Base-by-base conservation (phyloP, 23 tunicate genomes). In the Aplidium turbinatum region DNA sequence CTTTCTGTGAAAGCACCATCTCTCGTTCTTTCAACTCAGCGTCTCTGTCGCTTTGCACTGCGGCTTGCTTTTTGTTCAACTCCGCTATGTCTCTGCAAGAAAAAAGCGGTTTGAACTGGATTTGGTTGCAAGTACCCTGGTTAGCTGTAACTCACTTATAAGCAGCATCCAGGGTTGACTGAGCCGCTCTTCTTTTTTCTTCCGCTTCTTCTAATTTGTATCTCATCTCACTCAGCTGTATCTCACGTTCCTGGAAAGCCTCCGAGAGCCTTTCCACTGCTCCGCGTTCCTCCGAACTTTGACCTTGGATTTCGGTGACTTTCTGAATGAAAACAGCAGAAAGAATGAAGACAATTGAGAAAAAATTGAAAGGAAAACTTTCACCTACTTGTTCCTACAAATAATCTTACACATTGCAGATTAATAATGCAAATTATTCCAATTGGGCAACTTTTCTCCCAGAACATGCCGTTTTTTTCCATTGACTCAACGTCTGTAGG, bases 121-220 rank as follows among this genome's bases (percentile, higher is more conserved):
- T n/a, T n/a, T n/a, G n/a, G n/a, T n/a, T n/a, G n/a, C n/a, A n/a
- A n/a, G n/a, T n/a, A n/a, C n/a, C n/a, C n/a, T n/a, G n/a, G n/a
- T n/a, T n/a, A n/a, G n/a, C n/a, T n/a, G n/a, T n/a, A n/a, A n/a
- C n/a, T 6, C 25, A 85, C 91, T 78, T 85, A 57, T 84, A 91
- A 19, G 97, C 97, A 25, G 86, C 86, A 38, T 91, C 97, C 11
- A 91, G 56, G 16, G 90, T 84, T 4, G 84, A 56, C 58, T 91
- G 97, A 4, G 84, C 79, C 1, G 97, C 78, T 58, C 97, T 82
- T 50, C 68, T 61, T 63, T 91, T 91, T 55, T 91, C 97, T 30
- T 84, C 97, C 0, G 91, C 75, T 3, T 91, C 86, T 42, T 89
- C 82, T 47, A 91, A 58, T 34, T 73, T 64, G 46, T 67, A 72